These are phyloP conservation scores for Lithophane socia DNA, from an alignment of 2,888 invertebrate genomes.

Conservation along the genomic window DNA sequence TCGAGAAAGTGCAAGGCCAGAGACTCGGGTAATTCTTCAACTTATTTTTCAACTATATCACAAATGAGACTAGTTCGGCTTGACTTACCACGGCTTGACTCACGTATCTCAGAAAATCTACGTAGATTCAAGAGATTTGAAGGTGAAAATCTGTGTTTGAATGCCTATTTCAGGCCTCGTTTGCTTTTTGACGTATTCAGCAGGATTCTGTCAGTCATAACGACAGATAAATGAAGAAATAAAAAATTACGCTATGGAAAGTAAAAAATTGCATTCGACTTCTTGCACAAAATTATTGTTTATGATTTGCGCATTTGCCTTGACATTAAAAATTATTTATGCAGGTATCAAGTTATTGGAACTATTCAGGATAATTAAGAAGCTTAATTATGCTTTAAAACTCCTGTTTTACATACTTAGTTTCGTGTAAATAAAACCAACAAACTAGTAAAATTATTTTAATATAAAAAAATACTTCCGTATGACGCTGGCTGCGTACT, in stretches of 20 bases:
- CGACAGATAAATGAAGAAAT: neutral
- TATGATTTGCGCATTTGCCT: constrained; percentile 19
- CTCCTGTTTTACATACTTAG: neutral
- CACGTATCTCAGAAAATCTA: constrained; percentile 3
- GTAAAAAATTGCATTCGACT: constrained; percentile 6
- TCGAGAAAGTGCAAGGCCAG: constrained; percentile 71
- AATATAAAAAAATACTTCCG: constrained; percentile 13
- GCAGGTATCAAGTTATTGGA: neutral
- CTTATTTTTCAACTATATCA: constrained; percentile 16
- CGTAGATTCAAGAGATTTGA: neutral
- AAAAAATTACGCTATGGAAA: constrained; percentile 3
- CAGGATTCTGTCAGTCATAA: neutral
- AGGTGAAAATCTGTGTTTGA: neutral
- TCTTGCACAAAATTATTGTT: constrained; percentile 26
- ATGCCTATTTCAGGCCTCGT: neutral
- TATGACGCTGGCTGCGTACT: constrained; percentile 7
- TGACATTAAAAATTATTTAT: constrained; percentile 12
- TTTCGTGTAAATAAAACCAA: constrained; percentile 21
- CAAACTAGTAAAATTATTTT: constrained; percentile 2
- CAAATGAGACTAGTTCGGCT: constrained; percentile 18
- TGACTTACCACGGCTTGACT: constrained; percentile 7
- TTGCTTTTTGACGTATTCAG: neutral
- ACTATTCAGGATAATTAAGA: constrained; percentile 8
- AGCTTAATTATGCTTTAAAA: neutral
- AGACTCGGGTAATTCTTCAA: constrained; percentile 26